Percentiles rank a stretch among this genome's conserved stretches.
Conservation (phyloP, 2,888 invertebrate species). For the Luperina nickerlii region DNA sequence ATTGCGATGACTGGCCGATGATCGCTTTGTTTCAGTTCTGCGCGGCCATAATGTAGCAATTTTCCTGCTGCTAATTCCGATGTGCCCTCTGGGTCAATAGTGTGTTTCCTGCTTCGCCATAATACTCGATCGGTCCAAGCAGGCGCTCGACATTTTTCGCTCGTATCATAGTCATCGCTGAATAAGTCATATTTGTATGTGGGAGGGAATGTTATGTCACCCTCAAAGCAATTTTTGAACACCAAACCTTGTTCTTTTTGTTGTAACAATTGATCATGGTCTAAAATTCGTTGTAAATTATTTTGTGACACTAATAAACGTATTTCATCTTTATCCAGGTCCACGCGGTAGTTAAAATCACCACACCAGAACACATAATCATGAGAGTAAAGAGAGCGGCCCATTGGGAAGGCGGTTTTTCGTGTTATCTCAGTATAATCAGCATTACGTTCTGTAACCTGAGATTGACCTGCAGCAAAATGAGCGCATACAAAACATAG, state of each 20-base stretch:
- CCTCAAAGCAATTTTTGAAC: constrained; percentile 98
- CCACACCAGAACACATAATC: constrained; percentile 99
- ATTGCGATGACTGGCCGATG: constrained; percentile 98
- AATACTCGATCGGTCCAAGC: constrained; percentile 99
- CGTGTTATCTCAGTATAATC: constrained; percentile 99
- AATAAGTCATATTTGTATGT: constrained; percentile 99
- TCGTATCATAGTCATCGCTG: constrained; percentile 99
- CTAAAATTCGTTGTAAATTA: constrained; percentile 94
- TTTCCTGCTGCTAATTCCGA: constrained; percentile 94
- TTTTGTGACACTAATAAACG: constrained; percentile 95
- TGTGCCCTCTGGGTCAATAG: constrained; percentile 92
- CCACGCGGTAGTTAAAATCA: constrained; percentile 99
- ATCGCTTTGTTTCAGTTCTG: constrained; percentile 99
- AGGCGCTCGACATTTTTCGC: constrained; percentile 98
- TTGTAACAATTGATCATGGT: constrained; percentile 96
- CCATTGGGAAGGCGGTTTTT: constrained; percentile 97
- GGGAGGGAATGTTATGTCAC: constrained; percentile 97
- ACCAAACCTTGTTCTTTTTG: constrained; percentile 95
- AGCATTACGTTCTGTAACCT: constrained; percentile 98
- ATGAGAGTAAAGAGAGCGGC: constrained; percentile 97
- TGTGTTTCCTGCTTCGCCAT: constrained; percentile 95
- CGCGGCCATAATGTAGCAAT: constrained; percentile 96
- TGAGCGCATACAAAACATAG: constrained; percentile 99
- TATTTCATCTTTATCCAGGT: constrained; percentile 98
- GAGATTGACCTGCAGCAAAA: constrained; percentile 99